A percentile compares a stretch with the other conserved stretches of the same genome.
Conservation (phyloP, 2,113 vertebrate genomes). For the Oreochromis spilurus region DNA sequence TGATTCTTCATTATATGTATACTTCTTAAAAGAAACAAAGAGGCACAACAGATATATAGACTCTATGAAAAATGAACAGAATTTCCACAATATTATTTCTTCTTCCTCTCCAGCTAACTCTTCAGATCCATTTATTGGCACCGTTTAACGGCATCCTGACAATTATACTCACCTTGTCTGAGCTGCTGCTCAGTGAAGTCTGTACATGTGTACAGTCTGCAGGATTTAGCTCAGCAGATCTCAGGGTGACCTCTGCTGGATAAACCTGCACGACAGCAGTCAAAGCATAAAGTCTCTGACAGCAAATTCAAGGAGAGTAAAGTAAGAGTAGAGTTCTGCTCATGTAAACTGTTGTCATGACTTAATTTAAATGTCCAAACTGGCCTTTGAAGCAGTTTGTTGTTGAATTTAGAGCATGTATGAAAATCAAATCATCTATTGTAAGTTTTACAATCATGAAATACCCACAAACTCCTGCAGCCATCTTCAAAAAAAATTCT, state of each 20-base stretch:
- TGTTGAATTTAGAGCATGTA: neutral
- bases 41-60: accelerated
- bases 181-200: neutral
- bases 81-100: neutral
- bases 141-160: accelerated
- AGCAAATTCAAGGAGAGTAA: neutral
- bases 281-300: neutral
- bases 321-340: accelerated
- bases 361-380: accelerated
- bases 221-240: neutral
- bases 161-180: neutral
- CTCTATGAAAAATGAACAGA: accelerated
- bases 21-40: neutral
- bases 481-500: accelerated
- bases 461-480: neutral
- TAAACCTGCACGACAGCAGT: neutral
- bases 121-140: neutral
- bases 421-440: neutral
- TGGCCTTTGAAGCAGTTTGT: accelerated
- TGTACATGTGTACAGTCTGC: accelerated
- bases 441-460: neutral
- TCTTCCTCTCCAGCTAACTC: accelerated
- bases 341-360: neutral
- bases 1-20: neutral
- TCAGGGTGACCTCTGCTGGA: neutral